Base-by-base conservation (phyloP, 2,113 vertebrate species). In the Cochlearius cochlearius region DNA sequence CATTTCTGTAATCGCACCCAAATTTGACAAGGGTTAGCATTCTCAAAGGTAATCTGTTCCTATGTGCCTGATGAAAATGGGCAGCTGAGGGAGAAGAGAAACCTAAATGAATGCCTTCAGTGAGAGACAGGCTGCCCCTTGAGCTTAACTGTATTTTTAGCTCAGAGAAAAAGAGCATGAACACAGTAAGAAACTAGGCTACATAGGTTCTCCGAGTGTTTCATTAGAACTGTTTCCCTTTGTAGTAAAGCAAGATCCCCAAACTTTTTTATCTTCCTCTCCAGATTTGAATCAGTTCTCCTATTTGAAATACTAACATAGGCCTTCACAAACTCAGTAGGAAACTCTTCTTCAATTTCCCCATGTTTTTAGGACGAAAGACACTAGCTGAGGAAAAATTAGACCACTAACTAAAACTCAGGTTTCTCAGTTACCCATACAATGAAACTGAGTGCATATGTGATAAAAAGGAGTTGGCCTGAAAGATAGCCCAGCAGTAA, bases 131-230 rank as follows among this genome's bases (percentile, higher is more conserved):
- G 29, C 34, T 74, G 38, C 21, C 56, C 6, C 21, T 67, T 78
- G 10, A 87, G 29, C 15, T 81, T 58, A 59, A 22, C 11, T 63
- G 5, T 90, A 16, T 58, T 67, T 62, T 84, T 80, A 69, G 23
- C 49, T 50, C 5, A 18, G 49, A 88, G 18, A 58, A 75, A 52
- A 79, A 39, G 21, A 43, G 7, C 25, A 29, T 27, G 8, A 76
- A 15, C 10, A 6, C 20, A 29, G 8, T 69, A 68, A 76, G 63
- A 86, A 83, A 20, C 18, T 34, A 47, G 58, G 26, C n/a, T 88
- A 19, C 1, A 0, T 38, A 12, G 7, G 6, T 77, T 56, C 36
- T 49, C 2, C 0, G 0, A 53, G 6, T 62, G 21, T 89, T 86
- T 76, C 17, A 38, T 58, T 74, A 50, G 50, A 73, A 32, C 12